Evolutionary conservation across 2,113 vertebrate species (phyloP), one percentile per base, ranked within the genome.

Genomic region (Rattus rattus): DNA sequence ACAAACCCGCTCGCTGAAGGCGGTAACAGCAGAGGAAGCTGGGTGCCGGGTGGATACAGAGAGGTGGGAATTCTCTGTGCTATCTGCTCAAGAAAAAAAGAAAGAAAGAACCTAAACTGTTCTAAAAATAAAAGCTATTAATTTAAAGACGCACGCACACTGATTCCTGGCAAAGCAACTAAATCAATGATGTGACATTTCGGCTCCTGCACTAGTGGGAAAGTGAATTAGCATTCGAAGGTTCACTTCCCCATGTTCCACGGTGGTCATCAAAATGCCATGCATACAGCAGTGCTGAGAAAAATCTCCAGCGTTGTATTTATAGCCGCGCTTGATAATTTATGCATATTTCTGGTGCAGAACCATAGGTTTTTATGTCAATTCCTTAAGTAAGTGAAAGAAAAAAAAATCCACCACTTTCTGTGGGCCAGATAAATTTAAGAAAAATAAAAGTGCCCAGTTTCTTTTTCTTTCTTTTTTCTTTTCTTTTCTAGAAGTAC

Each of bases 101-200:
- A 30, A 36, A 75, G 28, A 65, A 69, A 13, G 92, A 95, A 79
- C 84, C 77, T 96, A 83, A 95, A 73, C 43, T 91, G 39, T 95
- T 92, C 91, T 91, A 89, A 97, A 97, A 95, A 87, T 96, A 96
- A 95, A 91, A 20, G 17, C 63, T 88, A 83, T 91, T 95, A 79
- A 77, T 94, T 88, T 83, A 63, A 70, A 93, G 33, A 77, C 28
- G 47, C 6, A 69, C 93, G 95, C 47, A 36, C 39, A 63, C 24
- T 7, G 69, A 96, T 98, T 98, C 75, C 98, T 97, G 96, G 97
- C 94, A 97, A 97, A 88, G 96, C 84, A 61, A 87, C 96, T 92
- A 95, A 96, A 88, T 96, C 89, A 94, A 95, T 54, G n/a, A 65
- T 84, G 11, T 97, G 96, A 96, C 89, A 97, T 97, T 98, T 98